These are phyloP conservation scores for Cinclus mexicanus DNA, from an alignment of 2,113 vertebrate genomes.

Conservation along the genomic window DNA sequence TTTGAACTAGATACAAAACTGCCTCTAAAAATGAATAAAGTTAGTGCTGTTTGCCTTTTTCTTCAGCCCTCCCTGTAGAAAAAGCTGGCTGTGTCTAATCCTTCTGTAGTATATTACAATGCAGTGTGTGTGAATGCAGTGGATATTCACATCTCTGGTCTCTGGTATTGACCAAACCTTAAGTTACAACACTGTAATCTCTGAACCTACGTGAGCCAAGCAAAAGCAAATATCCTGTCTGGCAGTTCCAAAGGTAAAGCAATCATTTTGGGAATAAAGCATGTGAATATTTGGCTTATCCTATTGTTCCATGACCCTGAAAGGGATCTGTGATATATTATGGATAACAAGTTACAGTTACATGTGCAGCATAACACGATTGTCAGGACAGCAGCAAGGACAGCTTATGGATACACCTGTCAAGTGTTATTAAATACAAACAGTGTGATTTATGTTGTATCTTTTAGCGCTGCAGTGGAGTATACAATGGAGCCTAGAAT, in stretches of 20 bases:
- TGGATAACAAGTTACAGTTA: background rate
- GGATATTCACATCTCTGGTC: background rate
- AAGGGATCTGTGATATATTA: background rate
- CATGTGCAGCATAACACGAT: rapidly evolving
- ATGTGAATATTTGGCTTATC: background rate
- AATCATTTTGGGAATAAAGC: background rate
- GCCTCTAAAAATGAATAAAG: background rate
- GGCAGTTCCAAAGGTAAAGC: background rate
- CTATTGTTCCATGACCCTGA: background rate
- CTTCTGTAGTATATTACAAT: background rate
- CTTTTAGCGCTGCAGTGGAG: background rate
- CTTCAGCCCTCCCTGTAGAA: background rate
- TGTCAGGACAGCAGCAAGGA: background rate
- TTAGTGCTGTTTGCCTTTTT: background rate
- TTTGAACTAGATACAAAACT: background rate
- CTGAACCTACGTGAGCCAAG: background rate
- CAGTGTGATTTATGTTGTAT: background rate
- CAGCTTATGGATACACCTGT: background rate
- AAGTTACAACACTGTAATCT: background rate
- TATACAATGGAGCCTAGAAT: background rate
- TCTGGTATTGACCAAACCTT: background rate
- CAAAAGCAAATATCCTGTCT: background rate
- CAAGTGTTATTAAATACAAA: background rate
- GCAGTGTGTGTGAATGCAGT: background rate
- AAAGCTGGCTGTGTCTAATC: background rate